Base-by-base conservation (phyloP, 2,113 vertebrate species). In the Megaptera novaeangliae region DNA sequence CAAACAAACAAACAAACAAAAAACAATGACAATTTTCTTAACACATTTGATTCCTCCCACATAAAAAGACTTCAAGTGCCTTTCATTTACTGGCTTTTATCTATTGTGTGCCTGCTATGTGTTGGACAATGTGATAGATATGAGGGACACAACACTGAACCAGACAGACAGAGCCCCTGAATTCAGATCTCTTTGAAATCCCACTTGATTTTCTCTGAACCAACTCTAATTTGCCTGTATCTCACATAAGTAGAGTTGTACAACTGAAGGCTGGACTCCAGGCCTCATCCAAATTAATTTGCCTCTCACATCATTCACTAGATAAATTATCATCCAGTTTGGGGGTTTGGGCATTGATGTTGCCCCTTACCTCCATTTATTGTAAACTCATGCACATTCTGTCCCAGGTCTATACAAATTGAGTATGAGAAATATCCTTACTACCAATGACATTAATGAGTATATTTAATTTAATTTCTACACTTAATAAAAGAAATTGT, bases 401-500 rank as follows among this genome's bases (percentile, higher is more conserved):
- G 72, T 86, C 74, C 11, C 7, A 34, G 15, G 14, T 80, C 31
- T 21, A 63, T 41, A 36, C 27, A 71, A 49, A 87, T 46, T 81
- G 94, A 82, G 21, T 74, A 18, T 74, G 15, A 95, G 57, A 77
- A 95, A 63, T 68, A 85, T 41, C 44, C 25, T 83, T 39, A 46
- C 15, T 69, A 34, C 71, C 52, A 84, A 34, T 90, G 74, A 89
- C 61, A 83, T 94, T 96, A 74, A 88, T 97, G 66, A 69, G 84
- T 88, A 66, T 15, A 71, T 97, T 98, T 97, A 95, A 96, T 96
- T 97, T 98, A 98, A 98, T 98, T 98, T 91, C 52, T 95, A 66
- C 61, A 96, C 75, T 97, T 98, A 98, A 98, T 96, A 74, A 98
- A 98, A 95, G n/a, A 94, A 98, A 97, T 90, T 95, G 84, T 97